phyloP scores from a whole-genome alignment of 2,113 vertebrate genomes.

The Sceloporus tristichus region DNA sequence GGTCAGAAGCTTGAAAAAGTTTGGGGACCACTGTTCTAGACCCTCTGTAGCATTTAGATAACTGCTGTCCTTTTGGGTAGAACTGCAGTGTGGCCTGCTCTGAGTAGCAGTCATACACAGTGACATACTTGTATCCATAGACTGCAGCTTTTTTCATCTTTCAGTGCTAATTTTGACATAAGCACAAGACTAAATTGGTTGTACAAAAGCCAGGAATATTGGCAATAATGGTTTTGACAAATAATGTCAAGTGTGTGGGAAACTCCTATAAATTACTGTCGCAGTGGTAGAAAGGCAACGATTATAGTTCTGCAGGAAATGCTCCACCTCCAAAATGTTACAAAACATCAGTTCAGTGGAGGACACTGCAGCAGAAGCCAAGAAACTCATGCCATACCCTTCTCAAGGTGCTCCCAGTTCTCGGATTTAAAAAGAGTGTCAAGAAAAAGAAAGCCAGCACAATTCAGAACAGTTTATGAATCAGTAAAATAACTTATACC shows the following conservation, averaged over 20 bases:
- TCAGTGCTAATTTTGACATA: constrained; percentile 4
- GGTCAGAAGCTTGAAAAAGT: too few relatives aligned
- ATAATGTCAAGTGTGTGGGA: background rate
- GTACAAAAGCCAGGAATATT: background rate
- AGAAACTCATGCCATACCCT: constrained; percentile 60
- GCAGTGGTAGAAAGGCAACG: background rate
- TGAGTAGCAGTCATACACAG: constrained; percentile 40
- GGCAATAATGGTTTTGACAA: background rate
- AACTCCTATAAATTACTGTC: background rate
- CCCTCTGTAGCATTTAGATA: rapidly evolving
- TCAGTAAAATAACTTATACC: constrained; percentile 58
- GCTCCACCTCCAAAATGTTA: constrained; percentile 53
- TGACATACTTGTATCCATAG: constrained; percentile 25
- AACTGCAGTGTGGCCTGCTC: background rate
- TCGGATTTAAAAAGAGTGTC: constrained; percentile 57
- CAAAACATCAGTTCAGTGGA: constrained; percentile 65
- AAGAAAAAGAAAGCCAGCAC: constrained; percentile 42
- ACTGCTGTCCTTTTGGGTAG: background rate
- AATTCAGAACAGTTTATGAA: constrained; percentile 49
- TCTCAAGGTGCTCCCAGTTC: constrained; percentile 51
- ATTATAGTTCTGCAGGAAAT: constrained; percentile 36
- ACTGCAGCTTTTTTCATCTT: background rate
- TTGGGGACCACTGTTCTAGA: background rate
- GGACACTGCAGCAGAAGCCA: constrained; percentile 66
- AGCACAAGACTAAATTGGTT: background rate